Conservation (phyloP, 2,888 invertebrate species). For the Agrochola lota region DNA sequence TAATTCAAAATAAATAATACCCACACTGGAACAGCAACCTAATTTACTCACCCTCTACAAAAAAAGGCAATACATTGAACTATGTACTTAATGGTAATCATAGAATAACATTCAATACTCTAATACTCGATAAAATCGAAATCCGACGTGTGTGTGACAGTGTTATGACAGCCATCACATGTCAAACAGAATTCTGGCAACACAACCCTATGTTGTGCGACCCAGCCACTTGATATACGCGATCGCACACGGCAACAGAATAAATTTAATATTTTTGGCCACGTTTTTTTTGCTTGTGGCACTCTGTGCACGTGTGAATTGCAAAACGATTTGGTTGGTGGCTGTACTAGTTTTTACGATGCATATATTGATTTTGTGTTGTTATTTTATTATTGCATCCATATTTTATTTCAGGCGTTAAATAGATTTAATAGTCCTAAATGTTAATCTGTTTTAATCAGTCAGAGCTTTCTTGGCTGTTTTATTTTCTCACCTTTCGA, state of each 20-base stretch:
- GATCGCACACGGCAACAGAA: slow-evolving; percentile 58
- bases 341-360: slow-evolving; percentile 34
- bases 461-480: too few species aligned
- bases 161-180: slow-evolving; percentile 66
- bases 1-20: neutral
- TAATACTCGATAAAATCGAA: slow-evolving; percentile 62
- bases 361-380: slow-evolving; percentile 41
- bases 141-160: slow-evolving; percentile 64
- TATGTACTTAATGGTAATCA: slow-evolving; percentile 48
- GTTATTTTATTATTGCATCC: slow-evolving; percentile 29
- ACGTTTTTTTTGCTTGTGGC: slow-evolving; percentile 53
- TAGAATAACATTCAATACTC: slow-evolving; percentile 57
- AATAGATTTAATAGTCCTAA: neutral
- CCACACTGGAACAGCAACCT: slow-evolving; percentile 6
- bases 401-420: neutral
- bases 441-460: neutral
- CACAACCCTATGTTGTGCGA: slow-evolving; percentile 64
- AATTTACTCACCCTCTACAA: slow-evolving; percentile 33
- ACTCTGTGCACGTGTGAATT: slow-evolving; percentile 61
- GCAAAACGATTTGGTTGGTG: slow-evolving; percentile 52
- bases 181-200: slow-evolving; percentile 60
- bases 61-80: slow-evolving; percentile 39
- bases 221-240: slow-evolving; percentile 58
- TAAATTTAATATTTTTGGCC: slow-evolving; percentile 62
- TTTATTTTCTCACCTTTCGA: neutral